phyloP scores from a whole-genome alignment of 2,797 vertebrate genomes.

The Oreochromis grahami region DNA sequence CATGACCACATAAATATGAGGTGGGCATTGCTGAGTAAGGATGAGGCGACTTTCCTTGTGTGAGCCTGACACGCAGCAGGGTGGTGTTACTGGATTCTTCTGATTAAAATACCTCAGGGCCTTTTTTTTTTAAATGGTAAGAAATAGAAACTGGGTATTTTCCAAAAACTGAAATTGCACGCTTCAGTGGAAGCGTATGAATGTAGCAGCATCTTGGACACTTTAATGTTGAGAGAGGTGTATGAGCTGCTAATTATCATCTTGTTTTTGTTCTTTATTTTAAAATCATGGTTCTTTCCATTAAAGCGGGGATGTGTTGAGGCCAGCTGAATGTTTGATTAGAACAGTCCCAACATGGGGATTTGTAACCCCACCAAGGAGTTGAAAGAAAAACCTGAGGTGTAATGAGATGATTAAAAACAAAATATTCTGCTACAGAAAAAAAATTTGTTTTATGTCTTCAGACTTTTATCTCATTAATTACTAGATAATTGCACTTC shows the following conservation, averaged over 20 bases:
- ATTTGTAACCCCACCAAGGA: not conserved
- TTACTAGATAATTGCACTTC: slow-evolving; percentile 1
- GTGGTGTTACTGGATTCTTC: not conserved
- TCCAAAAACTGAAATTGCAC: not conserved
- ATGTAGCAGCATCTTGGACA: not conserved
- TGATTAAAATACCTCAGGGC: not conserved
- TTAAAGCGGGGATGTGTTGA: not conserved
- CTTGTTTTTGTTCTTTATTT: not conserved
- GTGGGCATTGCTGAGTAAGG: not conserved
- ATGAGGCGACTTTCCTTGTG: not conserved
- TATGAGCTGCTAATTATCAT: not conserved
- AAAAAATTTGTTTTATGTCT: not conserved
- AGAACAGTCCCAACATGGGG: not conserved
- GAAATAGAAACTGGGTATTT: not conserved
- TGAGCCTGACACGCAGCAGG: not conserved
- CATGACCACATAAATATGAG: not conserved
- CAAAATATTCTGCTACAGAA: not conserved
- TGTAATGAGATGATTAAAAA: not conserved
- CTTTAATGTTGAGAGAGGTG: not conserved
- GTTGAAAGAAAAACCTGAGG: not conserved
- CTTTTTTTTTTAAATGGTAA: not conserved
- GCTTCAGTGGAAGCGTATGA: not conserved
- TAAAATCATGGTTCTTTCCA: not conserved
- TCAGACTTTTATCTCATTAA: not conserved
- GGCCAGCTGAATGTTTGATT: not conserved